Percentiles rank a stretch among this genome's conserved stretches.
Conservation (phyloP, 2,888 invertebrate genomes). For the Lasiommata megera region DNA sequence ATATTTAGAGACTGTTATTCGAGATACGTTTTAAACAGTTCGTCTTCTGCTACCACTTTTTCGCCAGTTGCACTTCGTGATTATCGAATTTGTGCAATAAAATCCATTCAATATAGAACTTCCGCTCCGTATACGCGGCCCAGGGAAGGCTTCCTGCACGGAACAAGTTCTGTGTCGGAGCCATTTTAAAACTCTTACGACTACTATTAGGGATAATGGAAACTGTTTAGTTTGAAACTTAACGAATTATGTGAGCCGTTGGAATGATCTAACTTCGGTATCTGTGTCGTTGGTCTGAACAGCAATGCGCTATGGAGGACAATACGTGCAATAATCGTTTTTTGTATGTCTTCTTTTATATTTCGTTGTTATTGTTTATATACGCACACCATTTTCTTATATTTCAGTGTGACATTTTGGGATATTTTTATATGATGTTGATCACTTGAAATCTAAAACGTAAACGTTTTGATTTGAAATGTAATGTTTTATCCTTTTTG, state of each 20-base stretch:
- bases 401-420: too few species aligned
- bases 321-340: not conserved
- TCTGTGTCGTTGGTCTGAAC: conserved; percentile 40
- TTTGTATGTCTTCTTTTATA: not conserved
- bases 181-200: conserved; percentile 78
- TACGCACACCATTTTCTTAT: too few species aligned
- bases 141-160: conserved; percentile 62
- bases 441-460: too few species aligned
- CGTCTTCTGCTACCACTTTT: conserved; percentile 33
- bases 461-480: too few species aligned
- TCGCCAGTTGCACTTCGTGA: conserved; percentile 49
- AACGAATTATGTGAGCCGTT: conserved; percentile 66
- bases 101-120: conserved; percentile 71
- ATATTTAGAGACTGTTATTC: too few species aligned
- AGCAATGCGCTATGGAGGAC: conserved; percentile 17
- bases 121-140: conserved; percentile 59
- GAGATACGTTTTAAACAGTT: too few species aligned
- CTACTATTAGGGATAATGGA: conserved; percentile 78
- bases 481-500: too few species aligned
- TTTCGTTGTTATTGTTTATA: too few species aligned
- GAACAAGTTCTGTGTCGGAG: conserved; percentile 72
- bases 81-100: conserved; percentile 70
- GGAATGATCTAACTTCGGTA: conserved; percentile 73
- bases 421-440: too few species aligned
- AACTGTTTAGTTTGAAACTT: conserved; percentile 69